A percentile compares a stretch with the other conserved stretches of the same genome.
These are phyloP conservation scores for Sebastes taczanowskii DNA, from an alignment of 2,797 vertebrate species.

Conservation along the genomic window DNA sequence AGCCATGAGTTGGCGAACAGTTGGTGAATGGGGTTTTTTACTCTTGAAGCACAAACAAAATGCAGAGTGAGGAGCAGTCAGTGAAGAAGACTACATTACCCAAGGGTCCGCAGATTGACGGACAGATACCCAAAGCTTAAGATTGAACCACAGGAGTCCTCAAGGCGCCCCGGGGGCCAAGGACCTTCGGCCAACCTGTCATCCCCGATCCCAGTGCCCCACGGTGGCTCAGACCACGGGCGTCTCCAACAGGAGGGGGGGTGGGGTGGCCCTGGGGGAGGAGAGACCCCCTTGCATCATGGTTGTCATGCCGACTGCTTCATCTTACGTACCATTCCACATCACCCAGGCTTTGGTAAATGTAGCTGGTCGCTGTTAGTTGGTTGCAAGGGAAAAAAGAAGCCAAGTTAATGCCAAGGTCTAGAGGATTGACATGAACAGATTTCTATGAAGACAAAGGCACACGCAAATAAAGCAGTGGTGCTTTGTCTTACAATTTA, in stretches of 20 bases:
- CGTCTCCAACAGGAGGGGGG: conserved; percentile 95
- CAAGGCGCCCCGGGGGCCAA: conserved; percentile 95
- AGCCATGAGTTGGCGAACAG: conserved; percentile 71
- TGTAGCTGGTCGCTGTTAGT: conserved; percentile 99
- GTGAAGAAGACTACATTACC: conserved; percentile 79
- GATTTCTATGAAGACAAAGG: conserved; percentile 70
- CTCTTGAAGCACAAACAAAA: conserved; percentile 68
- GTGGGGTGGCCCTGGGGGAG: conserved; percentile 79
- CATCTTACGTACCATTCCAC: conserved; percentile 99
- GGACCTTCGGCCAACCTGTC: conserved; percentile 99
- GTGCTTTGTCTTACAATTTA: conserved; percentile 58
- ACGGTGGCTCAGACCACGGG: conserved; percentile 98
- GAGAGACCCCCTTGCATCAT: conserved; percentile 98
- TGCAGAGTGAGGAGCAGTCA: conserved; percentile 76
- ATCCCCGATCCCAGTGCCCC: conserved; percentile 99
- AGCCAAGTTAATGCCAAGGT: conserved; percentile 96
- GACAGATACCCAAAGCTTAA: conserved; percentile 87
- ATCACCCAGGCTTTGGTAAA: conserved; percentile 99
- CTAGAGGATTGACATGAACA: conserved; percentile 65
- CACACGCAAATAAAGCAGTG: conserved; percentile 43
- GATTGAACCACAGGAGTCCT: conserved; percentile 99
- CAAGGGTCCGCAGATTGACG: conserved; percentile 84
- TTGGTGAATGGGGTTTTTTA: conserved; percentile 70
- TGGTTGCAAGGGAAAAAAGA: conserved; percentile 99
- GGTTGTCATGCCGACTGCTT: conserved; percentile 99